A percentile compares a stretch with the other conserved stretches of the same genome.
phyloP scores from a whole-genome alignment of 2,113 vertebrate species.

The Tauraco erythrolophus region DNA sequence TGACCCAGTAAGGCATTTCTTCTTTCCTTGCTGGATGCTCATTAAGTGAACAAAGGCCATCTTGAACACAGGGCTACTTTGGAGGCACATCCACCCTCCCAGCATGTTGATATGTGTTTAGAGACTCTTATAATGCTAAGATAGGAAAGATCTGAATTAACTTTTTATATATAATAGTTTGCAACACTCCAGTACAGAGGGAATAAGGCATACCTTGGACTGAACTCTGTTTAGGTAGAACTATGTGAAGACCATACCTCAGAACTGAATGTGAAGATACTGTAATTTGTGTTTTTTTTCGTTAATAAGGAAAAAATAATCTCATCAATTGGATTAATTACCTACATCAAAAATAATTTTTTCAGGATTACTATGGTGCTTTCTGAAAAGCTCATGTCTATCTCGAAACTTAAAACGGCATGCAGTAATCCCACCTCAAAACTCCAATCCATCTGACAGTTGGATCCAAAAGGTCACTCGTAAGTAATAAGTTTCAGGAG shows the following conservation, averaged over 20 bases:
- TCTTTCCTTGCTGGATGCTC: background rate
- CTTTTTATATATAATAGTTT: background rate
- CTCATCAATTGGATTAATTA: background rate
- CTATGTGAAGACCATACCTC: background rate
- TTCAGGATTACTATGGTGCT: background rate
- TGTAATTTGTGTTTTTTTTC: background rate
- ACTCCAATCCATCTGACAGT: background rate
- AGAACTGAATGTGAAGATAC: background rate
- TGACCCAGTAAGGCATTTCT: background rate
- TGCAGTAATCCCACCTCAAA: background rate
- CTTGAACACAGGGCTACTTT: background rate
- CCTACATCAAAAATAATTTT: background rate
- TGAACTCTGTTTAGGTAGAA: background rate
- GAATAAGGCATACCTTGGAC: background rate
- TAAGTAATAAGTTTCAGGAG: constrained; percentile 1
- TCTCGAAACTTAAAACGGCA: background rate
- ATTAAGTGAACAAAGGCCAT: background rate
- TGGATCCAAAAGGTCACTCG: constrained; percentile 53
- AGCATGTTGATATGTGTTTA: background rate
- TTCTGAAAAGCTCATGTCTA: background rate
- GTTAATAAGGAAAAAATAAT: background rate
- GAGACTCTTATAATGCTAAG: background rate
- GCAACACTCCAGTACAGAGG: background rate
- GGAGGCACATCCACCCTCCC: background rate
- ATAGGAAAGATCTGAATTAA: background rate